These are phyloP conservation scores for Mylabris sibirica DNA, from an alignment of 2,888 invertebrate genomes.

Conservation along the genomic window DNA sequence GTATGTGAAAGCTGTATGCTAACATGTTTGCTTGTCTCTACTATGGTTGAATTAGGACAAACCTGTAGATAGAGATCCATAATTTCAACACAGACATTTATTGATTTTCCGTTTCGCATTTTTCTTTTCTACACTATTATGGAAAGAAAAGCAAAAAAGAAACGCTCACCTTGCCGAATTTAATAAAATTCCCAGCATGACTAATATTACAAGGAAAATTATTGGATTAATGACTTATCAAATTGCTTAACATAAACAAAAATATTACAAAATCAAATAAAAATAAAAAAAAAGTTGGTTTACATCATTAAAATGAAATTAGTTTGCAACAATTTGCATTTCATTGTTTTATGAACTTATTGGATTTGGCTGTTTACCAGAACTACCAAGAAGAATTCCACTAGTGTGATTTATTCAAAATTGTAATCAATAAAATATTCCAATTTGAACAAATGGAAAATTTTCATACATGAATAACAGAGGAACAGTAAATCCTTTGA, in stretches of 20 bases:
- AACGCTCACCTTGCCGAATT: background rate
- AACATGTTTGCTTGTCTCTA: constrained; percentile 23
- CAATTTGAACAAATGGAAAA: background rate
- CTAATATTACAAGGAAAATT: background rate
- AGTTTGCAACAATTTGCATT: background rate
- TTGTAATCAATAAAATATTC: background rate
- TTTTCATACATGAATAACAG: background rate
- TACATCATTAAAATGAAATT: background rate
- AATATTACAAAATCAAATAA: background rate
- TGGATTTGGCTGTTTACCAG: constrained; percentile 1
- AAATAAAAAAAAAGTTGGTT: background rate
- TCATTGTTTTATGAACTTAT: background rate
- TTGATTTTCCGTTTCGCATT: constrained; percentile 22
- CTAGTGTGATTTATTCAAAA: background rate
- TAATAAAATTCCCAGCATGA: constrained; percentile 6
- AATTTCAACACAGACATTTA: constrained; percentile 18
- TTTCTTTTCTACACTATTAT: background rate
- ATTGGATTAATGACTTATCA: background rate
- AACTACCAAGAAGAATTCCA: background rate
- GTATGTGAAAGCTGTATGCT: constrained; percentile 14
- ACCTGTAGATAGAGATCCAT: constrained; percentile 26
- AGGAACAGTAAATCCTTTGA: background rate
- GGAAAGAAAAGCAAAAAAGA: background rate
- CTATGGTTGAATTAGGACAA: constrained; percentile 17
- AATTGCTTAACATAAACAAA: background rate